These are phyloP conservation scores for Microtus montanus DNA, from an alignment of 2,113 vertebrate genomes.

Conservation along the genomic window DNA sequence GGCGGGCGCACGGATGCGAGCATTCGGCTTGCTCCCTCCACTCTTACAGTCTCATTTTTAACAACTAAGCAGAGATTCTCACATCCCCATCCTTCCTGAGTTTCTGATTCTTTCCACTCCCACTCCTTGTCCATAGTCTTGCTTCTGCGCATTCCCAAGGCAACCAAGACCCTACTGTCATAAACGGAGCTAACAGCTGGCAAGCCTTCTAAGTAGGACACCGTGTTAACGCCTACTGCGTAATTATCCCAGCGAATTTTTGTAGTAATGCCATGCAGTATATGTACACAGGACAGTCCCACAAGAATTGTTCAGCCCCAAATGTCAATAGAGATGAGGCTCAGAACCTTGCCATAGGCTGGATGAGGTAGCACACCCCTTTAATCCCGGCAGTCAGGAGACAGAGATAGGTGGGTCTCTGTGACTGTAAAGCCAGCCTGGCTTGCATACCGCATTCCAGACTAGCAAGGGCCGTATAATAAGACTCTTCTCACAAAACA, in stretches of 20 bases:
- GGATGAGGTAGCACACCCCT: background rate
- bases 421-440: background rate
- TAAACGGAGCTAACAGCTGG: background rate
- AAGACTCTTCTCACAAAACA: background rate
- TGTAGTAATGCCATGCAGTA: background rate
- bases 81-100: fast-evolving
- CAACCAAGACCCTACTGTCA: background rate
- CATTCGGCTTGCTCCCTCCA: background rate
- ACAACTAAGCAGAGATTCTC: background rate
- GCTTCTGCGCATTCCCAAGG: background rate
- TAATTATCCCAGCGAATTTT: background rate
- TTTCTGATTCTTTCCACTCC: background rate
- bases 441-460: background rate
- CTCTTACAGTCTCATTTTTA: background rate
- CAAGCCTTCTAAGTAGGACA: background rate
- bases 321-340: background rate
- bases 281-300: background rate
- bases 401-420: background rate
- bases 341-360: background rate
- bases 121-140: background rate
- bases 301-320: background rate
- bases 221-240: background rate
- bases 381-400: background rate
- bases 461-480: background rate
- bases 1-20: background rate